Base-by-base conservation (phyloP, 1,140 invertebrate genomes). In the Caerostris extrusa region DNA sequence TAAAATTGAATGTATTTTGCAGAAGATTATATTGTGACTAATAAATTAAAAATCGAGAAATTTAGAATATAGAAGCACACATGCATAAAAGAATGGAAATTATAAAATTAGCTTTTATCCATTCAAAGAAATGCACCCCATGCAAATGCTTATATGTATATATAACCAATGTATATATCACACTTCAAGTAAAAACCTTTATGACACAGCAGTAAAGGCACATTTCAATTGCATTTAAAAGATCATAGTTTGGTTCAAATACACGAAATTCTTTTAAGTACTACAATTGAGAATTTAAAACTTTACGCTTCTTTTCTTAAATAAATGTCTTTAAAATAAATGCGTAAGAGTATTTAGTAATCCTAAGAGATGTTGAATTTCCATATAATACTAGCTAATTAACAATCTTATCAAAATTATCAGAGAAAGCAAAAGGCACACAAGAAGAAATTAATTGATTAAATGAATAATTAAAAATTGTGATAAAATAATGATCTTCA, bases 151-250 rank as follows among this genome's bases (percentile, higher is more conserved):
- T 50, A 14, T 10, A 77, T 50, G 10, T 61, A 61, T 17, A 61
- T 77, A 55, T 90, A 17, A 60, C 81, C 17, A 58, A 77, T 91
- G 81, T 87, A 93, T 67, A 93, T 93, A 93, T 93, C 91, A 93
- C 91, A 93, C 58, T 93, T 85, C 61, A 93, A 93, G 87, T 86
- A 93, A 71, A 86, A 87, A 86, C 58, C 55, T 87, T 93, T 77
- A 71, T 83, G 71, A 67, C 57, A 88, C 86, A 86, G 77, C n/a
- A 87, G 91, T 87, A 86, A 86, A 93, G 91, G 91, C 91, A 93
- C 91, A 93, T 93, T 53, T 91, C 60, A 61, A 64, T 7, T 53
- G 64, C 64, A 71, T 90, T 69, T n/a, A 71, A 71, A 69, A 61
- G 7, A 61, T 61, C 60, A 61, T 61, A 61, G 60, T 61, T 34